Conservation (phyloP, 2,888 invertebrate species). For the Mesodorylaimus sp. region DNA sequence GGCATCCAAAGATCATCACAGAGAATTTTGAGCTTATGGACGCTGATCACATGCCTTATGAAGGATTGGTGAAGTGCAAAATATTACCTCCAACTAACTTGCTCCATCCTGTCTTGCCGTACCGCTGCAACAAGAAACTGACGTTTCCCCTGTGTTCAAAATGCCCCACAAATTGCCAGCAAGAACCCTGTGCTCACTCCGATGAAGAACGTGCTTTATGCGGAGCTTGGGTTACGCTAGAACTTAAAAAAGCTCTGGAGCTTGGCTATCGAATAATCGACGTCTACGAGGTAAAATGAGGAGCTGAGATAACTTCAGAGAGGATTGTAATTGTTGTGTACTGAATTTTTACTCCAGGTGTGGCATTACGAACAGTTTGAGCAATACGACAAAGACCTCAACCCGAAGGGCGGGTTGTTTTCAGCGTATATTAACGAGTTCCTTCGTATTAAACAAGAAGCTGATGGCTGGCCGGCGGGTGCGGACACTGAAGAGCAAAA, state of each 20-base stretch:
- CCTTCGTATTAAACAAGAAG: constrained; percentile 20
- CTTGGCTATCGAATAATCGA: constrained; percentile 16
- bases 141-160: constrained; percentile 19
- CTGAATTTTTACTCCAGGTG: constrained; percentile 12
- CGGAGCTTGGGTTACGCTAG: constrained; percentile 21
- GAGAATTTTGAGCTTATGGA: constrained; percentile 15
- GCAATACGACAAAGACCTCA: not conserved
- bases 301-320: too few species aligned
- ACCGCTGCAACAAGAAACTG: constrained; percentile 15
- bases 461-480: constrained; percentile 17
- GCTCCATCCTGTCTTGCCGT: constrained; percentile 22
- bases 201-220: constrained; percentile 17
- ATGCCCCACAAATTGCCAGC: too few species aligned
- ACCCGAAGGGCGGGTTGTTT: constrained; percentile 17
- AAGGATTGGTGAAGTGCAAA: constrained; percentile 20
- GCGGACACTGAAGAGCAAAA: constrained; percentile 15
- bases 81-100: constrained; percentile 19
- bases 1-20: constrained; percentile 17
- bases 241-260: constrained; percentile 17
- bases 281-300: too few species aligned
- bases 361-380: constrained; percentile 17
- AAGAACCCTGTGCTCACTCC: constrained; percentile 17
- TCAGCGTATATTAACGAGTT: constrained; percentile 18
- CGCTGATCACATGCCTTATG: constrained; percentile 12
- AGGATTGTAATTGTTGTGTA: not conserved